phyloP scores from a whole-genome alignment of 2,797 vertebrate species.

The Crossoptilon crossoptilon region DNA sequence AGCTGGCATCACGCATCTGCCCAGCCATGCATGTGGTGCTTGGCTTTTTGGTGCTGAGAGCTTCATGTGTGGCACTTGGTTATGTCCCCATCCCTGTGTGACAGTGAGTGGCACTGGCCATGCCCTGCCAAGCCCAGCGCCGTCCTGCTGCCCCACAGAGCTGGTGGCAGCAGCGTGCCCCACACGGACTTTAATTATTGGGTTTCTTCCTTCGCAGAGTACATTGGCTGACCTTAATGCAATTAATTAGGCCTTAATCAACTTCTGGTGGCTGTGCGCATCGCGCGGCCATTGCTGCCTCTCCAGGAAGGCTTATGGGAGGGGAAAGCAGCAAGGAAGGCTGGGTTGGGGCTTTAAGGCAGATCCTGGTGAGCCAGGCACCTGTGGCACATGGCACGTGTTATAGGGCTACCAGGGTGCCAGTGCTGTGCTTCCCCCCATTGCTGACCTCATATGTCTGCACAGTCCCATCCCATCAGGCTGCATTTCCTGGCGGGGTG shows the following conservation, averaged over 20 bases:
- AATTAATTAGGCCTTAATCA: conserved; percentile 74
- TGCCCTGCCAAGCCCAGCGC: neutral
- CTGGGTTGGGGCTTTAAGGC: neutral
- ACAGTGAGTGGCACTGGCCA: neutral
- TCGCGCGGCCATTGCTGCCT: conserved; percentile 42
- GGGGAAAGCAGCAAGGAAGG: neutral
- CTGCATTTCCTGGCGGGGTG: neutral
- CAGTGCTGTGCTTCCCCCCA: neutral
- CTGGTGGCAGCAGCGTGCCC: conserved; percentile 45
- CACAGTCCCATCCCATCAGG: neutral
- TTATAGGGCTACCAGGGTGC: neutral
- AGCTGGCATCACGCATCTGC: neutral
- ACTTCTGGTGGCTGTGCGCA: conserved; percentile 59
- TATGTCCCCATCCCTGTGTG: neutral
- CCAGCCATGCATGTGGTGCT: neutral
- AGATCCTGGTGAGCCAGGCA: neutral
- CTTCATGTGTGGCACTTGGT: conserved; percentile 22
- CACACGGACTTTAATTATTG: conserved; percentile 68
- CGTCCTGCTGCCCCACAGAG: conserved; percentile 18
- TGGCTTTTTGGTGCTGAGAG: conserved; percentile 10
- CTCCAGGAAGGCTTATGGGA: conserved; percentile 44
- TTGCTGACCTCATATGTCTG: neutral
- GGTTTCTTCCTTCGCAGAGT: conserved; percentile 67
- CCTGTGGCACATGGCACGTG: neutral
- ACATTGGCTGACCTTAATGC: conserved; percentile 72